Evolutionary conservation across 2,113 vertebrate species (phyloP).

Genomic region (Pangasianodon gigas): DNA sequence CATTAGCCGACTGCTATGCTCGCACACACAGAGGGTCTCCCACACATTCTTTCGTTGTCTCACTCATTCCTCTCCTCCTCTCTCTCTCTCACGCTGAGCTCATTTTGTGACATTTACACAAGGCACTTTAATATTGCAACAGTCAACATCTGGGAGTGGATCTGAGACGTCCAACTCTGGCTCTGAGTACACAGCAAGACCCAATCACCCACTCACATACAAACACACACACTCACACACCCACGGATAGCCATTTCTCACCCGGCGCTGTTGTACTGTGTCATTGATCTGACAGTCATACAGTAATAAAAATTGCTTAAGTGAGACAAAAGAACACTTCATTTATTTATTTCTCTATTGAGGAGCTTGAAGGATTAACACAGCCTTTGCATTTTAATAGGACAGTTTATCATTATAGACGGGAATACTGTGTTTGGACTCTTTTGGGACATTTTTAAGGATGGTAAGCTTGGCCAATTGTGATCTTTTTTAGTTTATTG

Average conservation of each 20-base stretch:
- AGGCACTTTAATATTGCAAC: constrained; percentile 65
- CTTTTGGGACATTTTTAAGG: not conserved
- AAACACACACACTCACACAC: constrained; percentile 33
- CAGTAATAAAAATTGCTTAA: constrained; percentile 46
- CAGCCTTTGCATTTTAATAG: constrained; percentile 24
- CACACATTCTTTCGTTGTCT: not conserved
- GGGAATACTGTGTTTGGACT: not conserved
- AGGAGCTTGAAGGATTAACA: constrained; percentile 41
- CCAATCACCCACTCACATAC: constrained; percentile 15
- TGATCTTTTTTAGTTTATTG: not conserved
- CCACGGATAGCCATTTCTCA: constrained; percentile 56
- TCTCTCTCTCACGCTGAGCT: constrained; percentile 31
- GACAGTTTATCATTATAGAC: constrained; percentile 19
- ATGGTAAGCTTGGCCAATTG: not conserved
- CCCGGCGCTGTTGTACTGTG: constrained; percentile 31
- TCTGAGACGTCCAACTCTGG: constrained; percentile 53
- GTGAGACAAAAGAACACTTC: constrained; percentile 46
- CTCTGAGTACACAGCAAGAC: constrained; percentile 41
- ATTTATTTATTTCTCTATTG: constrained; percentile 45
- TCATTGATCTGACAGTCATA: constrained; percentile 43
- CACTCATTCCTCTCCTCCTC: not conserved
- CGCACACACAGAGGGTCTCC: constrained; percentile 6
- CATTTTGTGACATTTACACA: constrained; percentile 67
- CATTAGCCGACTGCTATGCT: constrained; percentile 41
- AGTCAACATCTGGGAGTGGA: constrained; percentile 59